Evolutionary conservation across 2,113 vertebrate genomes (phyloP), one percentile per base, ranked within the genome.

Genomic region (Lipophrys pholis): DNA sequence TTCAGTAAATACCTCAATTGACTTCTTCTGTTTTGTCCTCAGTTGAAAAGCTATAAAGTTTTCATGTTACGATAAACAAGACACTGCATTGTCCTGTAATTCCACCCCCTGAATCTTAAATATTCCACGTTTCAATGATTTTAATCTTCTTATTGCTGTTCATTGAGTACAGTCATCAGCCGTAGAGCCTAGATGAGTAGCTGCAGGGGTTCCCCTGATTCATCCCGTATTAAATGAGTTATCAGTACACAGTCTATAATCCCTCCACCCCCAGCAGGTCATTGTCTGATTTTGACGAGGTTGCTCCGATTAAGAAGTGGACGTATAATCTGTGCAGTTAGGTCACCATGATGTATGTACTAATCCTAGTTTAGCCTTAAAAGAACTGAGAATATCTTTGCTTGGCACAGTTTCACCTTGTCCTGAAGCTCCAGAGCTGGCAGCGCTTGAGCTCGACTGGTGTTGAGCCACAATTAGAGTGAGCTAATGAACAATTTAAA

Each of bases 311-410:
- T 86, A 82, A 76, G 74, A 79, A 68, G 74, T 51, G 57, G 76
- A 59, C 5, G 16, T 51, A 12, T 84, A 87, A 88, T 87, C 84
- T 76, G 52, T 39, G 50, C 14, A 0, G 65, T 76, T 8, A 87
- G 75, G 76, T 81, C 86, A 85, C 50, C 7, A 5, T 6, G 48
- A 76, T 83, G 63, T 6, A 76, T 83, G 63, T 6, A 12, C 64
- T 92, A 92, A 91, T 91, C 87, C 88, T 61, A 73, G 82, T 91
- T 91, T 88, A 88, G 67, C 87, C 85, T 82, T 70, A 50, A 87
- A 82, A 78, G 58, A 72, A 41, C 45, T 6, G 42, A 41, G 40
- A 45, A 55, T 81, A 63, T 80, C 78, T 76, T 85, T 5, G 3
- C 46, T 42, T 58, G 80, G 53, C 55, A 68, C 60, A 69, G 75